phyloP scores from a whole-genome alignment of 2,888 invertebrate genomes.

The Drosophila demipolita region DNA sequence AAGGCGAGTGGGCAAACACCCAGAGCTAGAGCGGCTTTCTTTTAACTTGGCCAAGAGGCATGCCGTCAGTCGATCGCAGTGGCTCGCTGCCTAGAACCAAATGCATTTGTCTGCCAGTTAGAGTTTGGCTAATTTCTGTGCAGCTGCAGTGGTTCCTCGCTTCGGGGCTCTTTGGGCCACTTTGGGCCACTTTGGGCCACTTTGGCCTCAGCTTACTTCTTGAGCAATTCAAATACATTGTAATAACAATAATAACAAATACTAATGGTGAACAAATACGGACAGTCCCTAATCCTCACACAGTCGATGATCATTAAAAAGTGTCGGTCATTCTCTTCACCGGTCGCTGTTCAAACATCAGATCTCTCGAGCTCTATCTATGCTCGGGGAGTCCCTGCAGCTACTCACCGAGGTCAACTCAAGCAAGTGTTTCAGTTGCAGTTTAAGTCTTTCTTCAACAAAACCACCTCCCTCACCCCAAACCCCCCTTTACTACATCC shows the following conservation, averaged over 20 bases:
- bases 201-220: conserved; percentile 59
- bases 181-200: conserved; percentile 52
- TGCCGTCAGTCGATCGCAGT: conserved; percentile 29
- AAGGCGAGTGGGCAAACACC: conserved; percentile 63
- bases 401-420: conserved; percentile 8
- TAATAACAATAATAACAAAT: conserved; percentile 83
- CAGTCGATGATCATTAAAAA: conserved; percentile 70
- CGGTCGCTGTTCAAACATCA: conserved; percentile 29
- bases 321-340: conserved; percentile 67
- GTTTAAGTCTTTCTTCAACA: conserved; percentile 2
- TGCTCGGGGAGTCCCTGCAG: conserved; percentile 1
- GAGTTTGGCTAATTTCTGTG: conserved; percentile 82
- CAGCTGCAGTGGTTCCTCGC: conserved; percentile 56
- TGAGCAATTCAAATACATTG: conserved; percentile 83
- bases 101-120: conserved; percentile 79
- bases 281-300: conserved; percentile 52
- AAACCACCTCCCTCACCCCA: background rate
- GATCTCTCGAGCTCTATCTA: background rate
- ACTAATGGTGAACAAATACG: conserved; percentile 82
- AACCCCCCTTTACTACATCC: background rate
- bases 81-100: conserved; percentile 64
- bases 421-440: conserved; percentile 50
- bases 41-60: conserved; percentile 69
- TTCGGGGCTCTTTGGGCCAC: conserved; percentile 41
- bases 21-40: conserved; percentile 66